These are phyloP conservation scores for Agrochola lota DNA, from an alignment of 2,888 invertebrate species.

Conservation along the genomic window DNA sequence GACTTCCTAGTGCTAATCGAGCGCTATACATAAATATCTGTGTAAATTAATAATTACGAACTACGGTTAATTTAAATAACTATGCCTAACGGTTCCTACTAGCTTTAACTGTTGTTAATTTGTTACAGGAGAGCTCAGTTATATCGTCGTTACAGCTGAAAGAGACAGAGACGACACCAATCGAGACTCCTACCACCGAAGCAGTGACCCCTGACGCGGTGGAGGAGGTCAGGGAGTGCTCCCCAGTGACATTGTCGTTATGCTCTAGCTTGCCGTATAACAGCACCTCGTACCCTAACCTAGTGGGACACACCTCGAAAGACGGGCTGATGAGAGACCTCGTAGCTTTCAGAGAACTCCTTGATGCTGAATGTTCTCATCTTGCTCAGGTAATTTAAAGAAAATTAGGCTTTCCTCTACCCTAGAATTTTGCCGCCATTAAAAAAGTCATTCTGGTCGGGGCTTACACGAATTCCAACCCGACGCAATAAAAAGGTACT, in stretches of 20 bases:
- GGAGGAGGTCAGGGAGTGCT: slow-evolving; percentile 92
- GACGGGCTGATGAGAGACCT: slow-evolving; percentile 93
- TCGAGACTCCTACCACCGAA: slow-evolving; percentile 84
- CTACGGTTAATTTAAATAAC: background rate
- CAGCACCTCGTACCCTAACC: slow-evolving; percentile 95
- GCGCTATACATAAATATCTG: background rate
- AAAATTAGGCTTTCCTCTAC: background rate
- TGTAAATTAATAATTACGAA: slow-evolving; percentile 1
- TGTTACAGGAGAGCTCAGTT: slow-evolving; percentile 85
- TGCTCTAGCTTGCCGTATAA: slow-evolving; percentile 94
- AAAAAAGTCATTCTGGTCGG: background rate
- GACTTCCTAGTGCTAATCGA: slow-evolving; percentile 11
- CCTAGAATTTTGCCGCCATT: background rate
- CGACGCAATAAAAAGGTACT: background rate
- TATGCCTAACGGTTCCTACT: background rate
- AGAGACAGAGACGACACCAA: slow-evolving; percentile 81
- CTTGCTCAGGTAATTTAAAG: slow-evolving; percentile 91
- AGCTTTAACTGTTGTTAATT: slow-evolving; percentile 7
- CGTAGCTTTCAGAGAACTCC: slow-evolving; percentile 95
- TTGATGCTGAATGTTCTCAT: slow-evolving; percentile 97
- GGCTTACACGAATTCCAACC: background rate
- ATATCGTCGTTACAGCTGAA: slow-evolving; percentile 86
- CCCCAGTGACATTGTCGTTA: slow-evolving; percentile 92
- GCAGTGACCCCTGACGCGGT: slow-evolving; percentile 83
- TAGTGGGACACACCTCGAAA: slow-evolving; percentile 92